Base-by-base conservation (phyloP, 2,797 vertebrate species). In the Microctenopoma steveboyesi region DNA sequence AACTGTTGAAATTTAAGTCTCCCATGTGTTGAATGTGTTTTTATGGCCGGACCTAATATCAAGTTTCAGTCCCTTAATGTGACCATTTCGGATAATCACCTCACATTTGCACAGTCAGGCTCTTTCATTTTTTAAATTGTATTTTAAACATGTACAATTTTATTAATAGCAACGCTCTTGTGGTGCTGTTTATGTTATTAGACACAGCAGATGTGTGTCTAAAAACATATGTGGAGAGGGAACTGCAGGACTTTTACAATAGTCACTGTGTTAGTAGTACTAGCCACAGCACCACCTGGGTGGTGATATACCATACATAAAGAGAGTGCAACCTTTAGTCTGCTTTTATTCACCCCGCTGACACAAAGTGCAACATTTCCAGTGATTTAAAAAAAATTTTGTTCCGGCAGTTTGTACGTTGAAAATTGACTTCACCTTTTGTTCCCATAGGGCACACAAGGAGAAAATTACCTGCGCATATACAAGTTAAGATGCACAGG, bases 1-100 rank as follows among this genome's bases (percentile, higher is more conserved):
- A 48, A 43, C 12, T 40, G 39, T 27, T 70, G 52, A 52, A 51
- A 51, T 18, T 46, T 10, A n/a, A 12, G 28, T n/a, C 48, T 58
- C 59, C 48, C 28, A 7, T 55, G 30, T 27, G 68, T 3, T 42
- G 11, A 56, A 52, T 49, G 25, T 35, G 10, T 67, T 52, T 58
- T 59, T 52, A 51, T 16, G 47, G 27, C 13, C 37, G 35, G 30
- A 51, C 22, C 43, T 60, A 6, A 67, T 47, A 60, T 51, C 25
- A 28, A 40, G 13, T 66, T n/a, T 25, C 11, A 25, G 1, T 51
- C 43, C 27, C 39, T 22, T 27, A 8, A n/a, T 37, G 35, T 14
- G 51, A 63, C 63, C 50, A 56, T 18, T 52, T 56, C 64, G 22
- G 5, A 33, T 40, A 25, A 68, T 55, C 61, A 56, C 11, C 6